Conservation (phyloP, 2,797 vertebrate genomes). For the Merluccius polli region DNA sequence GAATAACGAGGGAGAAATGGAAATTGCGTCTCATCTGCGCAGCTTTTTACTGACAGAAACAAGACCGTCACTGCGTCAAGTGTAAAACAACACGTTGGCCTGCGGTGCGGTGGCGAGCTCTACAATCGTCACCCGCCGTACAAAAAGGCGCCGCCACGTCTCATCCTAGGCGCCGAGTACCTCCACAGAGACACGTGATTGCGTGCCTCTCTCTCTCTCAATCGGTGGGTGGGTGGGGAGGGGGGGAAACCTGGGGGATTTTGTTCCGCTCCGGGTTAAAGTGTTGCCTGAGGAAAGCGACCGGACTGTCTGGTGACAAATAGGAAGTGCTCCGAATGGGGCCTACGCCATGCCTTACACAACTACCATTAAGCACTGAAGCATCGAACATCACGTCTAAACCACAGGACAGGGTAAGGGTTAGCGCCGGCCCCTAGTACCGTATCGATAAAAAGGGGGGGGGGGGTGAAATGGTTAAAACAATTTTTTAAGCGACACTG, state of each 20-base stretch:
- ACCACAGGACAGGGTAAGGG: too few species aligned
- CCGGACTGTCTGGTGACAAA: not conserved
- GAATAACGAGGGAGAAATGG: not conserved
- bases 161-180: slow-evolving; percentile 33
- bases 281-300: slow-evolving; percentile 48
- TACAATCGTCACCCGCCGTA: slow-evolving; percentile 24
- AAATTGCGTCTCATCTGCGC: not conserved
- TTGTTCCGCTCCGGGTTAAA: slow-evolving; percentile 21
- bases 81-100: slow-evolving; percentile 26
- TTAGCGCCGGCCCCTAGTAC: too few species aligned
- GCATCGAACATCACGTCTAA: too few species aligned
- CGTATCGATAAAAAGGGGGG: too few species aligned
- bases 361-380: too few species aligned
- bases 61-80: not conserved
- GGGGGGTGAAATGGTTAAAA: not conserved
- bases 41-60: not conserved
- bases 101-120: slow-evolving; percentile 30
- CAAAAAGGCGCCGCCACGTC: not conserved
- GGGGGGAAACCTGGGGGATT: slow-evolving; percentile 43
- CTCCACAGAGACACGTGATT: slow-evolving; percentile 23
- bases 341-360: too few species aligned
- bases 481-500: not conserved
- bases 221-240: not conserved
- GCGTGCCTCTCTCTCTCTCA: slow-evolving; percentile 14
- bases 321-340: not conserved